Conservation (phyloP, 2,113 vertebrate species). For the Melanotaenia duboulayi region DNA sequence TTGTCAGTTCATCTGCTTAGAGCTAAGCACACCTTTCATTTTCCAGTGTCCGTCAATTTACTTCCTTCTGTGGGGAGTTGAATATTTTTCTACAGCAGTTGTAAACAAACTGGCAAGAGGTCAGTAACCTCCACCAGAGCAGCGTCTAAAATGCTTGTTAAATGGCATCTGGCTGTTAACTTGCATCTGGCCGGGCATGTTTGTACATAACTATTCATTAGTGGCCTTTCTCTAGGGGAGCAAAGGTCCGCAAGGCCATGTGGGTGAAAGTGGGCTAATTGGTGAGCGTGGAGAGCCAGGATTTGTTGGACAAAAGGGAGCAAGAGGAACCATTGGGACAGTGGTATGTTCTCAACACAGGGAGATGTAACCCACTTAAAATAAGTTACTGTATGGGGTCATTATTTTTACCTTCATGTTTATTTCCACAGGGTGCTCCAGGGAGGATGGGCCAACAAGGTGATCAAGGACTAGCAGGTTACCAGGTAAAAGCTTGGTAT, state of each 20-base stretch:
- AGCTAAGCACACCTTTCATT: conserved; percentile 16
- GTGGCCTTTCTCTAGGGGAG: conserved; percentile 83
- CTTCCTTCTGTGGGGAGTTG: not conserved
- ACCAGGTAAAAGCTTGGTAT: conserved; percentile 82
- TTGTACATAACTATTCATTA: conserved; percentile 27
- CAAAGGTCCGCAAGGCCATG: conserved; percentile 92
- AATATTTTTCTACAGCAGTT: conserved; percentile 10
- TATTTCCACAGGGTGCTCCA: conserved; percentile 85
- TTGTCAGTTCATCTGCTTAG: conserved; percentile 39
- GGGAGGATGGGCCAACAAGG: conserved; percentile 93
- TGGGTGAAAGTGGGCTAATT: conserved; percentile 88
- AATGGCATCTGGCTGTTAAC: conserved; percentile 23
- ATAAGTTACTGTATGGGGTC: not conserved
- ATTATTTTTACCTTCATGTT: conserved; percentile 5
- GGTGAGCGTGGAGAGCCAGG: conserved; percentile 87
- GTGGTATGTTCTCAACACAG: conserved; percentile 78
- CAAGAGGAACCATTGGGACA: conserved; percentile 92
- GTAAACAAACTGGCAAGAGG: conserved; percentile 28
- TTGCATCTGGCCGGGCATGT: not conserved
- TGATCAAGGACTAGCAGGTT: conserved; percentile 89
- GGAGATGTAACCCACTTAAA: conserved; percentile 12
- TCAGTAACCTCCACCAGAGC: not conserved
- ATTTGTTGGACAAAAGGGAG: conserved; percentile 91
- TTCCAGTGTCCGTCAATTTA: conserved; percentile 12
- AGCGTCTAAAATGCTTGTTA: conserved; percentile 15